Percentiles rank a stretch among this genome's conserved stretches.
phyloP scores from a whole-genome alignment of 2,888 invertebrate species.

The Galeopsomyia nigrocyanea region DNA sequence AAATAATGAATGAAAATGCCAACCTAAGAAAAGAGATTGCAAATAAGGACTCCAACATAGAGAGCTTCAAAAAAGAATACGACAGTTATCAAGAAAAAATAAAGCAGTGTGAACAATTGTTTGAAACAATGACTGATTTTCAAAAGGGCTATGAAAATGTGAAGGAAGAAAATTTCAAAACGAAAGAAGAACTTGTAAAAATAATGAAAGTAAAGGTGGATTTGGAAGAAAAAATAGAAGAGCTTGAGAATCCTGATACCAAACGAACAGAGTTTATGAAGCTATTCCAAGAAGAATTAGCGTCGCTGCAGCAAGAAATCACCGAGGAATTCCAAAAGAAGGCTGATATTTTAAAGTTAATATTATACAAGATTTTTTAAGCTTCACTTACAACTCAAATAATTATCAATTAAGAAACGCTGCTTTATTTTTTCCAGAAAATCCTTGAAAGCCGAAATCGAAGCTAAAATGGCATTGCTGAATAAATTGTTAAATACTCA shows the following conservation, averaged over 20 bases:
- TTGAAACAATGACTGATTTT: slow-evolving; percentile 15
- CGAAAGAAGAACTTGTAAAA: slow-evolving; percentile 20
- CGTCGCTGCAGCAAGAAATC: slow-evolving; percentile 30
- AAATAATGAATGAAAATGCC: not conserved
- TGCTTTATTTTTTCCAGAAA: slow-evolving; percentile 25
- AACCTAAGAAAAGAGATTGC: slow-evolving; percentile 20
- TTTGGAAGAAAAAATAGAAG: slow-evolving; percentile 18
- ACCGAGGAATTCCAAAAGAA: slow-evolving; percentile 28
- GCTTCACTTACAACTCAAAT: slow-evolving; percentile 3
- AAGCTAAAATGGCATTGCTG: slow-evolving; percentile 32
- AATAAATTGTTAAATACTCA: slow-evolving; percentile 30
- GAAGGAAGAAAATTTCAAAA: slow-evolving; percentile 36
- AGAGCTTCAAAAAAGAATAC: slow-evolving; percentile 8
- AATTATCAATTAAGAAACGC: not conserved
- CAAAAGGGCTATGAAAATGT: slow-evolving; percentile 19
- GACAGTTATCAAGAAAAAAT: not conserved
- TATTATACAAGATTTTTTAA: slow-evolving; percentile 7
- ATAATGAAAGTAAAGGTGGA: slow-evolving; percentile 21
- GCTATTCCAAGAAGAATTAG: slow-evolving; percentile 27
- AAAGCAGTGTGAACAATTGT: slow-evolving; percentile 1
- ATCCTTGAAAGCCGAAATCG: slow-evolving; percentile 12
- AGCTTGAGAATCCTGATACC: slow-evolving; percentile 1
- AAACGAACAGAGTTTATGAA: slow-evolving; percentile 12
- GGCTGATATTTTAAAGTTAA: slow-evolving; percentile 37
- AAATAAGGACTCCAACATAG: slow-evolving; percentile 19